These are phyloP conservation scores for Epinotia brunnichana DNA, from an alignment of 2,888 invertebrate genomes.

Conservation along the genomic window DNA sequence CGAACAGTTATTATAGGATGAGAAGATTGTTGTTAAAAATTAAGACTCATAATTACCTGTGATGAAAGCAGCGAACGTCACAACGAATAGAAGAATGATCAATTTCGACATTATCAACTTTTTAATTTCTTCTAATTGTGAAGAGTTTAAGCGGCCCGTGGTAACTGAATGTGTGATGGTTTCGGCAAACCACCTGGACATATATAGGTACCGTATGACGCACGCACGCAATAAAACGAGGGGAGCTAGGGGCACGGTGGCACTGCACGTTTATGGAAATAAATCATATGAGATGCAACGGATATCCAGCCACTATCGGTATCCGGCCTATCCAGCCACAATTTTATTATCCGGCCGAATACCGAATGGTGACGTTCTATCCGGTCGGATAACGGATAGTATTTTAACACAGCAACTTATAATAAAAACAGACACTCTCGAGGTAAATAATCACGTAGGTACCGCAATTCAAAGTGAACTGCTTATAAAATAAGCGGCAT, in stretches of 20 bases:
- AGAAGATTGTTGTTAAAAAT: background rate
- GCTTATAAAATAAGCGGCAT: too few relatives aligned
- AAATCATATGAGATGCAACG: too few relatives aligned
- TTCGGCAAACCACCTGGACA: constrained; percentile 9
- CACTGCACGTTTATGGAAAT: background rate
- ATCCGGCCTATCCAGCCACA: too few relatives aligned
- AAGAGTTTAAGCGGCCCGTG: background rate
- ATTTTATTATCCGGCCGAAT: too few relatives aligned
- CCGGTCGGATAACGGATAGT: too few relatives aligned
- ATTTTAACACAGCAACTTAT: too few relatives aligned
- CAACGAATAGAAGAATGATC: constrained; percentile 13
- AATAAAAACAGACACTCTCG: too few relatives aligned
- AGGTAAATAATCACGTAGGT: too few relatives aligned
- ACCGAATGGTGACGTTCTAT: too few relatives aligned
- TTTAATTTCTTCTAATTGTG: background rate
- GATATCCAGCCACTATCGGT: too few relatives aligned
- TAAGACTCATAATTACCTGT: constrained; percentile 16
- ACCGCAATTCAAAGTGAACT: too few relatives aligned
- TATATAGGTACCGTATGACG: constrained; percentile 13
- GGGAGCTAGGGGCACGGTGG: constrained; percentile 9
- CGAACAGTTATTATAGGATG: too few relatives aligned
- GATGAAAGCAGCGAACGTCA: constrained; percentile 12
- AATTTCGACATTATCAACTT: constrained; percentile 12
- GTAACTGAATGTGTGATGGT: background rate
- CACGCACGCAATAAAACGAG: background rate